Percentiles rank a stretch among this genome's conserved stretches.
These are phyloP conservation scores for Acanthoscelides obtectus DNA, from an alignment of 2,888 invertebrate genomes.

Conservation along the genomic window DNA sequence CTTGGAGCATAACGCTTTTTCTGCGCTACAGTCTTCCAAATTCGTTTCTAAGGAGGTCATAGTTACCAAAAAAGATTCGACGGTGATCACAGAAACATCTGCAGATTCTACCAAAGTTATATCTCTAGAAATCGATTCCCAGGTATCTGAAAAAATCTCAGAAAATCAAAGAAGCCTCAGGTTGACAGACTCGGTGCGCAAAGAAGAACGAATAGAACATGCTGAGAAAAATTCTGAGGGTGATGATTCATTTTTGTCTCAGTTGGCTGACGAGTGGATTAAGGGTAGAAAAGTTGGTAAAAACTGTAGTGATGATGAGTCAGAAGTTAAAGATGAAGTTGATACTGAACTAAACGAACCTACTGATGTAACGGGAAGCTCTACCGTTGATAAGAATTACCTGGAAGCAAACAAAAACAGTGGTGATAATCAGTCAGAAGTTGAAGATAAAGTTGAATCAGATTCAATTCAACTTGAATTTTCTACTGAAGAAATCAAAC, in stretches of 20 bases:
- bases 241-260: not conserved
- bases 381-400: not conserved
- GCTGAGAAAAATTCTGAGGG: not conserved
- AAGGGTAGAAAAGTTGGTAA: not conserved
- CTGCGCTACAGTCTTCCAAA: constrained; percentile 6
- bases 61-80: constrained; percentile 10
- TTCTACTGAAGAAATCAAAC: too few species aligned
- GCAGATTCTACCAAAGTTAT: constrained; percentile 4
- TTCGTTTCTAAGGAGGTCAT: not conserved
- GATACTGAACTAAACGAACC: not conserved
- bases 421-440: too few species aligned
- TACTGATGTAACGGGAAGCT: not conserved
- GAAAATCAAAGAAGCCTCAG: not conserved
- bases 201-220: not conserved
- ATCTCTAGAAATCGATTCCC: constrained; percentile 6
- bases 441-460: not conserved
- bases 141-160: not conserved
- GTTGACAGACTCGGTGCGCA: not conserved
- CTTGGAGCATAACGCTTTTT: constrained; percentile 31
- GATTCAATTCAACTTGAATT: not conserved
- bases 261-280: not conserved
- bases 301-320: not conserved
- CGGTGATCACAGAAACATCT: constrained; percentile 10
- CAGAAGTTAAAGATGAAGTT: not conserved
- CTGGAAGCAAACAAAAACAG: too few species aligned